Percentiles rank a stretch among this genome's conserved stretches.
Conservation (phyloP, 2,797 vertebrate species). For the Linurgus olivaceus region DNA sequence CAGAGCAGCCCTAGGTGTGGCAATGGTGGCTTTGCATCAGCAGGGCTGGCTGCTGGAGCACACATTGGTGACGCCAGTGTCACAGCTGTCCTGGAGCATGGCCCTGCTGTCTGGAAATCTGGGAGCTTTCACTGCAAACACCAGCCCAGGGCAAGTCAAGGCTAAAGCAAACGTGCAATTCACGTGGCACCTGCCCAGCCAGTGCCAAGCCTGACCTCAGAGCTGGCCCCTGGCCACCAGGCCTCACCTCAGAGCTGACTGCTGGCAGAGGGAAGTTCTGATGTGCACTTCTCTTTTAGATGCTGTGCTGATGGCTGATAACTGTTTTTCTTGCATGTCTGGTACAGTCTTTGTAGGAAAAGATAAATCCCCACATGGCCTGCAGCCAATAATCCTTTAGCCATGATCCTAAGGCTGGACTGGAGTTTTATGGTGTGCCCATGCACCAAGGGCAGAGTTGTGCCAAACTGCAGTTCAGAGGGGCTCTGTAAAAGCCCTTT, state of each 20-base stretch:
- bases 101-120: background rate
- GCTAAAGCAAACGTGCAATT: background rate
- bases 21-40: background rate
- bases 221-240: background rate
- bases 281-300: background rate
- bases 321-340: background rate
- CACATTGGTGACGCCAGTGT: background rate
- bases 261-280: background rate
- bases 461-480: background rate
- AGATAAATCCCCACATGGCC: background rate
- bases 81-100: background rate
- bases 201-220: background rate
- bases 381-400: background rate
- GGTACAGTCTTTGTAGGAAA: background rate
- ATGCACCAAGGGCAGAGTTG: background rate
- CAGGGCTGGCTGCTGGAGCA: background rate
- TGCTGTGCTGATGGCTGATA: background rate
- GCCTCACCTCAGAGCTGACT: background rate
- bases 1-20: background rate
- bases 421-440: background rate
- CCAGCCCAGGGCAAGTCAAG: background rate
- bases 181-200: background rate
- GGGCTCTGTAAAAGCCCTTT: background rate
- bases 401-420: background rate
- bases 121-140: background rate